Evolutionary conservation across 2,888 invertebrate species (phyloP), one percentile per base, ranked within the genome.

Genomic region (Caenorhabditis virilis): DNA sequence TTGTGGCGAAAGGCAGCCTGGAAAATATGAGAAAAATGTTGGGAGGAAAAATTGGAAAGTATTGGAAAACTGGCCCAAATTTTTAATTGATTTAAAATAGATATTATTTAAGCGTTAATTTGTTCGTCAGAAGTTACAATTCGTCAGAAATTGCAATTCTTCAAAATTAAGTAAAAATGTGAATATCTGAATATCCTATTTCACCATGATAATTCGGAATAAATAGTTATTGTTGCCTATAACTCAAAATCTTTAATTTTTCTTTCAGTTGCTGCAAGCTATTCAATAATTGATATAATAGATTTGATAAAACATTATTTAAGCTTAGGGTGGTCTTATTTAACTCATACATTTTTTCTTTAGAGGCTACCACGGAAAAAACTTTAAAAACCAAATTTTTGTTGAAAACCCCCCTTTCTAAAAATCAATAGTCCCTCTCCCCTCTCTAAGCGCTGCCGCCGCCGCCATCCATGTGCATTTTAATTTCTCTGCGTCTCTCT

Each of bases 1-100:
- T 25, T 63, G 68, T 7, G 69, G 69, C 5, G 58, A 59, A 2
- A 45, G 22, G 22, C 69, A 69, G 35, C 65, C 62, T 65, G 62
- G 16, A 70, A 54, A 42, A 25, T 7, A 3, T 11, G 9, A 23
- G 6, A 22, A 22, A 22, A 13, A 42, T 23, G 23, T 20, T 13
- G 9, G 23, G 15, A 23, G 5, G 23, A 42, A 42, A 42, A 42
- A 16, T 5, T 13, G 13, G 13, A 20, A 42, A 42, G 20, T 38
- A 20, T 38, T 38, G 20, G 38, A 38, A 18, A n/a, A n/a, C 36
- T n/a, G 7, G 16, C n/a, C 36, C 13, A 5, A 9, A 5, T 15
- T 9, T 4, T n/a, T 36, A 36, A 36, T 15, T 3, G 16, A 36
- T 15, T 3, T n/a, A n/a, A 36, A 36, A 36, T 36, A 15, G n/a